Evolutionary conservation across 2,797 vertebrate genomes (phyloP).

Genomic region (Zenarchopterus dispar): DNA sequence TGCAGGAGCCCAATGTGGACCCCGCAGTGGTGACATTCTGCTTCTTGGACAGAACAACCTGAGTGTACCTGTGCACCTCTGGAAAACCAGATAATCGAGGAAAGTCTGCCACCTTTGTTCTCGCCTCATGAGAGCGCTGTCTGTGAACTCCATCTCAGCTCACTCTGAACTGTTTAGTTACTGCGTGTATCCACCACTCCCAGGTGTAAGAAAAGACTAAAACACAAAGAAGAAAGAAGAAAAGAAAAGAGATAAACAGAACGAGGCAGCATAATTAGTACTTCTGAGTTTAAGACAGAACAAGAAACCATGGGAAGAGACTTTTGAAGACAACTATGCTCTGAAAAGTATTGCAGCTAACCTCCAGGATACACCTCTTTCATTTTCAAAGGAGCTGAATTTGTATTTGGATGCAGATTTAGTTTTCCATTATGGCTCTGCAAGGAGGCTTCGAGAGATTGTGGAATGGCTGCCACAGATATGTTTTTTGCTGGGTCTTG

Average conservation of each 20-base stretch:
- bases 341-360: slow-evolving; percentile 59
- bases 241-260: slow-evolving; percentile 49
- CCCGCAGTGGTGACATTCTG: slow-evolving; percentile 37
- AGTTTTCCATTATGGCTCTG: slow-evolving; percentile 76
- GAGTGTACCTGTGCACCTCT: slow-evolving; percentile 49
- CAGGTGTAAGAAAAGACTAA: slow-evolving; percentile 47
- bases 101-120: slow-evolving; percentile 61
- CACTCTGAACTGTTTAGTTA: slow-evolving; percentile 54
- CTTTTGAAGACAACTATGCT: slow-evolving; percentile 69
- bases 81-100: slow-evolving; percentile 51
- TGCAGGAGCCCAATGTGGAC: slow-evolving; percentile 60
- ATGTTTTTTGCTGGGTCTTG: slow-evolving; percentile 49
- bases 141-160: slow-evolving; percentile 50
- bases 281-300: slow-evolving; percentile 55
- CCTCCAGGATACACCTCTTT: slow-evolving; percentile 60
- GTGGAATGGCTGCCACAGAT: slow-evolving; percentile 54
- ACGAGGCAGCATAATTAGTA: slow-evolving; percentile 67
- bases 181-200: slow-evolving; percentile 43
- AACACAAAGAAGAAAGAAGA: slow-evolving; percentile 57
- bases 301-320: slow-evolving; percentile 66
- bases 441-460: slow-evolving; percentile 61
- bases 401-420: slow-evolving; percentile 73
- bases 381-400: slow-evolving; percentile 70
- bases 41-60: slow-evolving; percentile 41
- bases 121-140: slow-evolving; percentile 56